Conservation (phyloP, 1,140 invertebrate species). For the Tigriopus japonicus region DNA sequence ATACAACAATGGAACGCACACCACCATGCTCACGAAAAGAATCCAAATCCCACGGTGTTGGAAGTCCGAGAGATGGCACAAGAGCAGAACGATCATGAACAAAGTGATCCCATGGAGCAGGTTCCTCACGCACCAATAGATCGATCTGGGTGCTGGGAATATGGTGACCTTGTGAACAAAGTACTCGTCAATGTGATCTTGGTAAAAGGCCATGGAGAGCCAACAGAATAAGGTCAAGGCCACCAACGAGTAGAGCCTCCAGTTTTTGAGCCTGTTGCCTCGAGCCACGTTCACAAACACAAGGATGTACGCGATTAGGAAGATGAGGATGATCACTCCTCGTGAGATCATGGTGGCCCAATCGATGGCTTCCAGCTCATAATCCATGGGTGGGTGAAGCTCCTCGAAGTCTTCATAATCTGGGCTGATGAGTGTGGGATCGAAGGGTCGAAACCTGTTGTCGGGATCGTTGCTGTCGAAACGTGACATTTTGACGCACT, state of each 20-base stretch:
- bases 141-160: background rate
- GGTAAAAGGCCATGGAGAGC: background rate
- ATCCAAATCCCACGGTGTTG: background rate
- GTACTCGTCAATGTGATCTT: background rate
- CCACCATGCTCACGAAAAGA: background rate
- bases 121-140: background rate
- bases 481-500: no score
- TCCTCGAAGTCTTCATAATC: no score
- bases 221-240: background rate
- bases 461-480: no score
- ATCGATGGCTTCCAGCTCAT: no score
- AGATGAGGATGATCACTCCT: background rate
- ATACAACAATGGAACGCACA: background rate
- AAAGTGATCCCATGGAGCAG: background rate
- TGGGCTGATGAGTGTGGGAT: no score
- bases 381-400: no score
- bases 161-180: background rate
- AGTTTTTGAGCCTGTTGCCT: background rate
- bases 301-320: background rate
- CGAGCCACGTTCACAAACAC: background rate
- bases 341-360: no score
- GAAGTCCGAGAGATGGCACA: background rate
- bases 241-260: background rate
- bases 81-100: background rate
- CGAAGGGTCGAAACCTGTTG: no score